phyloP scores from a whole-genome alignment of 2,888 invertebrate genomes.

The Lysandra bellargus region DNA sequence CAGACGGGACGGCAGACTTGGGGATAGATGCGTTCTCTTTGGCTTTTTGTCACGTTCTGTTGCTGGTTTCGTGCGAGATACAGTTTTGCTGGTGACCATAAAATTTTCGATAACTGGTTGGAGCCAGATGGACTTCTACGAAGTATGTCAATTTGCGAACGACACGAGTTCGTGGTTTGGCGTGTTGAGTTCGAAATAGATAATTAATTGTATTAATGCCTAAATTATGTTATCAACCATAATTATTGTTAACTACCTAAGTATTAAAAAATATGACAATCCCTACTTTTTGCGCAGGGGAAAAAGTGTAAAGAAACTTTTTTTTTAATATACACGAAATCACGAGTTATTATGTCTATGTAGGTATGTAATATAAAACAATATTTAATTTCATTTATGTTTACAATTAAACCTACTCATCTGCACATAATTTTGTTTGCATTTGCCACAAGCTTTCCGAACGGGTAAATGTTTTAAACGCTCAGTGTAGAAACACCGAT shows the following conservation, averaged over 20 bases:
- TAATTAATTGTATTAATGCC: too few species aligned
- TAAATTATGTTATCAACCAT: too few species aligned
- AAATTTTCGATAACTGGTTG: constrained; percentile 25
- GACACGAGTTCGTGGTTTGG: not conserved
- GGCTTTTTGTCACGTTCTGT: constrained; percentile 62
- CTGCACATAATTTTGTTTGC: not conserved
- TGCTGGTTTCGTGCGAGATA: constrained; percentile 46
- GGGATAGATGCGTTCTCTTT: constrained; percentile 57
- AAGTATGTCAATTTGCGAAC: not conserved
- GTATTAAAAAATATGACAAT: too few species aligned
- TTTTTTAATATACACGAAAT: not conserved
- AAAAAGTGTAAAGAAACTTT: not conserved
- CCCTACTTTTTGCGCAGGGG: not conserved
- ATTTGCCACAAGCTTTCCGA: not conserved
- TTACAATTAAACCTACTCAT: not conserved
- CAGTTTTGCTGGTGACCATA: constrained; percentile 38
- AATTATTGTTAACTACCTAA: too few species aligned
- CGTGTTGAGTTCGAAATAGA: not conserved
- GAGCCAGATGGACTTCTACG: not conserved
- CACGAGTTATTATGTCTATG: too few species aligned
- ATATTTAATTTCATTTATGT: not conserved
- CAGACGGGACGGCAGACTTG: constrained; percentile 55
- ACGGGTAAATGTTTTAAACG: not conserved
- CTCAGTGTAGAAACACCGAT: constrained; percentile 36
- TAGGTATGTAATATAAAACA: not conserved